Percentiles rank a stretch among this genome's conserved stretches.
Conservation (phyloP, 2,113 vertebrate genomes). For the Prunella fulvescens region DNA sequence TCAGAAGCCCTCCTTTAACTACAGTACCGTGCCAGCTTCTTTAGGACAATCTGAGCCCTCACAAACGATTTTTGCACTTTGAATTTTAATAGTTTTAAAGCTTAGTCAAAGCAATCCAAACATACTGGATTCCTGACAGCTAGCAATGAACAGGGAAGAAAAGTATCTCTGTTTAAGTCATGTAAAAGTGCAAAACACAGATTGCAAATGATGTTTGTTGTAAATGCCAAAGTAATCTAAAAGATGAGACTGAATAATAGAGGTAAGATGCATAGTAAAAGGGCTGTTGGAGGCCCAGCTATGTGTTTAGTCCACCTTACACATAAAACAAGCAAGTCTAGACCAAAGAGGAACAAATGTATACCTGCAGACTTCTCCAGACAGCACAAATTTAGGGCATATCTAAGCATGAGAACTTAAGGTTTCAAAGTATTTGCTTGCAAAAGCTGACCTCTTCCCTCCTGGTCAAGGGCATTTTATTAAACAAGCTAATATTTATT, state of each 20-base stretch:
- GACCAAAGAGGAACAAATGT: not conserved
- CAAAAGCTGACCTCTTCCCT: not conserved
- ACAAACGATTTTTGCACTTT: not conserved
- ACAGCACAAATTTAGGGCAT: not conserved
- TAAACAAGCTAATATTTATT: not conserved
- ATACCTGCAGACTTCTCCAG: not conserved
- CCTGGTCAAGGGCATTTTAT: not conserved
- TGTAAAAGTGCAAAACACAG: not conserved
- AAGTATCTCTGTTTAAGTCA: not conserved
- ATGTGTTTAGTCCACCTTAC: not conserved
- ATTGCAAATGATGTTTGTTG: not conserved
- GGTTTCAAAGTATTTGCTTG: not conserved
- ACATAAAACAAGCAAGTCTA: not conserved
- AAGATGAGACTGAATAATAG: not conserved
- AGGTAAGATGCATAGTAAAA: not conserved
- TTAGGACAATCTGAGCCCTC: not conserved
- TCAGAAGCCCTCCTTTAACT: not conserved
- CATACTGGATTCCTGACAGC: not conserved
- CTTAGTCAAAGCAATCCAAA: not conserved
- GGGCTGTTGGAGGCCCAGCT: not conserved
- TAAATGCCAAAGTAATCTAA: not conserved
- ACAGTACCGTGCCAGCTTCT: not conserved
- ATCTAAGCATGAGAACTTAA: not conserved
- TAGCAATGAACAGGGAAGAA: not conserved
- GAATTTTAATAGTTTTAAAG: not conserved